Base-by-base conservation (phyloP, 2,113 vertebrate genomes). In the Rattus norvegicus region DNA sequence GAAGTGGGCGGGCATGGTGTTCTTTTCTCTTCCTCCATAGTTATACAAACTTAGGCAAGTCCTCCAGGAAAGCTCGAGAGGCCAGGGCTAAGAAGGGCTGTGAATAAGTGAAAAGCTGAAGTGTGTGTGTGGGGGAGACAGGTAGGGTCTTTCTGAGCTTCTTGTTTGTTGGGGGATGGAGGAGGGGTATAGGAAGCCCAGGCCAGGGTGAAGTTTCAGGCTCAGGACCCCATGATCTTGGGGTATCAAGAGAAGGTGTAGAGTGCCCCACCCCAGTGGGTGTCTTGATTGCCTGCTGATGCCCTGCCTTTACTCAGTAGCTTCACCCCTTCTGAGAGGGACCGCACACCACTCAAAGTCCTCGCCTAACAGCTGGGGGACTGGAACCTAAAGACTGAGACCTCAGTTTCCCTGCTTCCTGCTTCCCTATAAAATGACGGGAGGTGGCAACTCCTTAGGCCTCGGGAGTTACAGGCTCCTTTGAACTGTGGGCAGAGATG, bases 301-400 rank as follows among this genome's bases (percentile, higher is more conserved):
- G 84, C 36, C 76, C 39, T 83, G 77, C 43, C 88, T 85, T 80
- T 81, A 93, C 69, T 96, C 75, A 77, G n/a, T 67, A 72, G 10
- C 87, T 95, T 86, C 20, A 61, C 63, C 88, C 90, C 54, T 91
- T 70, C 52, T 81, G 28, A 90, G 56, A 88, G n/a, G 39, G 26
- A 47, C 65, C 86, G 33, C 65, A 56, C 19, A 43, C 39, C n/a
- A 69, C 39, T 76, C 59, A 24, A n/a, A 47, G 63, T 19, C 19
- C 56, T 95, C 20, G 4, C 47, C 77, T 36, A 24, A 67, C 36
- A 54, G 12, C 49, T 56, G 59, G 33, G 88, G 67, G 49, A 63
- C 59, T 33, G 12, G 24, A 56, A 49, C 2, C 77, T 73, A 67
- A 24, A 67, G 77, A 63, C 65, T 84, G 43, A 54, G 83, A 33